These are phyloP conservation scores for Coelopa pilipes DNA, from an alignment of 2,888 invertebrate species.

Conservation along the genomic window DNA sequence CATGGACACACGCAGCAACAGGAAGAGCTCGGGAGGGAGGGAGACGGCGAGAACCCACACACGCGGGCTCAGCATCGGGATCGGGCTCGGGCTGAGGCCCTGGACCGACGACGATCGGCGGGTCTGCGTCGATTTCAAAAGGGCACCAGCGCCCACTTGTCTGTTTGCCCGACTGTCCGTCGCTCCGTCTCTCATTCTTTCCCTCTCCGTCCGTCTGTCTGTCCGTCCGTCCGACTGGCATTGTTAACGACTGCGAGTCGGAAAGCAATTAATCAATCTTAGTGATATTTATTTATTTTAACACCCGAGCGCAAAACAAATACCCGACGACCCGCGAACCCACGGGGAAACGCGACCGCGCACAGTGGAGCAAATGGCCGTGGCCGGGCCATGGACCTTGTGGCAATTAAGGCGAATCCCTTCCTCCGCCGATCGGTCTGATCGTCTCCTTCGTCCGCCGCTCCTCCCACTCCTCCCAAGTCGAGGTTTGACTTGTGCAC, in stretches of 20 bases:
- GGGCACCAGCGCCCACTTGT: constrained; percentile 15
- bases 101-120: background rate
- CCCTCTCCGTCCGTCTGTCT: too few species aligned
- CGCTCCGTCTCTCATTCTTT: too few species aligned
- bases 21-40: background rate
- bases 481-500: too few species aligned
- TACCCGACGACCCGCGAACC: background rate
- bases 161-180: background rate
- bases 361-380: background rate
- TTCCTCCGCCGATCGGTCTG: too few species aligned
- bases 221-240: background rate
- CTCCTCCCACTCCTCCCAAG: too few species aligned
- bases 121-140: background rate
- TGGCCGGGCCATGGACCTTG: background rate
- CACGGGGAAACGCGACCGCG: background rate
- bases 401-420: too few species aligned
- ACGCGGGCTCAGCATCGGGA: background rate
- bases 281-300: constrained; percentile 26
- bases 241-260: background rate
- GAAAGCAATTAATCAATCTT: constrained; percentile 30
- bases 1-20: background rate
- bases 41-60: background rate
- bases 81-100: background rate
- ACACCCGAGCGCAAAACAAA: constrained; percentile 28
- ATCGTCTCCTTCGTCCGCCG: too few species aligned